Percentiles rank a stretch among this genome's conserved stretches.
Conservation (phyloP, 2,113 vertebrate genomes). For the Xiphias gladius region DNA sequence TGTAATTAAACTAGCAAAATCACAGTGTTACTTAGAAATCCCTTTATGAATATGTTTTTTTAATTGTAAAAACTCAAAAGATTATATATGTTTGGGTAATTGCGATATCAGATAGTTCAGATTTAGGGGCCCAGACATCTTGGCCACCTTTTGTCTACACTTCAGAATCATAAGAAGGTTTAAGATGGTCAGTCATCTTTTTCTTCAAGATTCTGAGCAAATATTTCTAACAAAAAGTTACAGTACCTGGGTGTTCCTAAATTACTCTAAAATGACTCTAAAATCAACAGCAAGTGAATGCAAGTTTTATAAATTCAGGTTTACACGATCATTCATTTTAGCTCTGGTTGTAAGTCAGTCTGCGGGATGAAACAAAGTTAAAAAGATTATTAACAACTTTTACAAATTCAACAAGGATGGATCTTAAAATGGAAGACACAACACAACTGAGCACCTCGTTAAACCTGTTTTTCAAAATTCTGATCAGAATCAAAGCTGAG, state of each 20-base stretch:
- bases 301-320: not conserved
- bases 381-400: not conserved
- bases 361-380: not conserved
- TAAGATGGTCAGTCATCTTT: not conserved
- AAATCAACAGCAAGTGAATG: not conserved
- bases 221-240: not conserved
- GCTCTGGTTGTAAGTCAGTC: not conserved
- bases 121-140: not conserved
- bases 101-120: not conserved
- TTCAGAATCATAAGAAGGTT: not conserved
- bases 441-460: not conserved
- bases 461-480: not conserved
- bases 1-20: slow-evolving; percentile 47
- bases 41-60: slow-evolving; percentile 16
- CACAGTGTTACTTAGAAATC: slow-evolving; percentile 12
- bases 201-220: not conserved
- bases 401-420: not conserved
- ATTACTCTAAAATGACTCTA: too few relatives aligned
- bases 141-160: not conserved
- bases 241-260: not conserved
- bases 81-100: not conserved
- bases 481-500: not conserved
- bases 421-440: not conserved
- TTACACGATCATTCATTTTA: not conserved
- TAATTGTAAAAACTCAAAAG: not conserved